These are phyloP conservation scores for Andinoacara biseriatus DNA, from an alignment of 2,113 vertebrate species.

Conservation along the genomic window DNA sequence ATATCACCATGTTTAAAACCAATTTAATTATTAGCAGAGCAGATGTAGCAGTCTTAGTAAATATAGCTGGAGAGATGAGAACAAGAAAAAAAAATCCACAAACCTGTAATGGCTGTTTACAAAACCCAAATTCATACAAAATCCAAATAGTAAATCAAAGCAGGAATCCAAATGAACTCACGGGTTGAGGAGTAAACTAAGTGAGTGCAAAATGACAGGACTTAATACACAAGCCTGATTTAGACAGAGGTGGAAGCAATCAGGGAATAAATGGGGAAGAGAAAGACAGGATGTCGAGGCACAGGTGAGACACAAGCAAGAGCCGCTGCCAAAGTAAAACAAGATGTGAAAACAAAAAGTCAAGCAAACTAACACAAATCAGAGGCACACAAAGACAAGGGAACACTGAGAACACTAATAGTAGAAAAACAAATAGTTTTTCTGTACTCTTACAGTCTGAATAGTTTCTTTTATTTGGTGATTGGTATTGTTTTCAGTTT, in stretches of 20 bases:
- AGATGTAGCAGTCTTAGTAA: not conserved
- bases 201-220: accelerated
- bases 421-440: no score
- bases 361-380: not conserved
- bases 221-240: no score
- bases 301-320: not conserved
- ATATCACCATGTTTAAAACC: not conserved
- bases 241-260: no score
- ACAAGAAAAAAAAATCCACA: accelerated
- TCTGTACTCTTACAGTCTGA: not conserved
- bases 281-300: not conserved
- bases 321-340: not conserved
- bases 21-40: not conserved
- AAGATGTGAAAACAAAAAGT: not conserved
- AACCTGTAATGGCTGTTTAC: not conserved
- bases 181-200: not conserved
- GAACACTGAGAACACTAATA: no score
- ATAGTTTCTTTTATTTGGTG: not conserved
- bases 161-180: not conserved
- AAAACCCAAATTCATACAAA: not conserved
- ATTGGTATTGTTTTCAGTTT: slow-evolving; percentile 8
- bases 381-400: no score
- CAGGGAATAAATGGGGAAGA: not conserved
- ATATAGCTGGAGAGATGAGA: not conserved
- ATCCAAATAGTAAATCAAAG: not conserved